A percentile compares a stretch with the other conserved stretches of the same genome.
These are phyloP conservation scores for Galerucella calmariensis DNA, from an alignment of 2,888 invertebrate genomes.

Conservation along the genomic window DNA sequence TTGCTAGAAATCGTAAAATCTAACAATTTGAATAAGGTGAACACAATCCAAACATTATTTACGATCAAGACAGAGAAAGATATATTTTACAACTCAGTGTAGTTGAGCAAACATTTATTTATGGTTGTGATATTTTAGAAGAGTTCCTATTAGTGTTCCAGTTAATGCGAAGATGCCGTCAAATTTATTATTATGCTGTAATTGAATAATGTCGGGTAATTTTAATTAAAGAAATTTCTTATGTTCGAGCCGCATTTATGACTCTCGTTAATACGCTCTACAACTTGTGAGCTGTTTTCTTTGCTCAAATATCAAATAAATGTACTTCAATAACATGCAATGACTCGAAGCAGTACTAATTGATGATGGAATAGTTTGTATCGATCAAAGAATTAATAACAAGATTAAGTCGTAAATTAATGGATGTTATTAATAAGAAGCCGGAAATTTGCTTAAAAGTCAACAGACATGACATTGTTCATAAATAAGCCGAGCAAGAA, in stretches of 20 bases:
- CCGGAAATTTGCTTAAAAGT: background rate
- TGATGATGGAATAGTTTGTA: slow-evolving; percentile 20
- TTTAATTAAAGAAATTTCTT: slow-evolving; percentile 51
- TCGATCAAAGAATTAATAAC: slow-evolving; percentile 13
- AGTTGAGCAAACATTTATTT: slow-evolving; percentile 31
- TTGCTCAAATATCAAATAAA: slow-evolving; percentile 33
- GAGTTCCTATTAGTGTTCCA: slow-evolving; percentile 42
- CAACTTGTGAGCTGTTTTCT: slow-evolving; percentile 37
- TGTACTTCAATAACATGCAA: slow-evolving; percentile 25
- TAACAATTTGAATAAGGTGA: slow-evolving; percentile 21
- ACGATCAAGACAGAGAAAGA: slow-evolving; percentile 3
- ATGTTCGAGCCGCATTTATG: slow-evolving; percentile 42
- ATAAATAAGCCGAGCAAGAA: background rate
- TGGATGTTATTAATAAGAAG: background rate
- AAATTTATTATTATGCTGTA: slow-evolving; percentile 53
- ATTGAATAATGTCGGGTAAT: slow-evolving; percentile 52
- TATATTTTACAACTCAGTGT: slow-evolving; percentile 26
- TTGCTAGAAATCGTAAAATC: slow-evolving; percentile 20
- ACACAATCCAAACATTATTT: slow-evolving; percentile 24
- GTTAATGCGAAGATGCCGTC: slow-evolving; percentile 44
- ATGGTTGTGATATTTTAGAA: slow-evolving; percentile 30
- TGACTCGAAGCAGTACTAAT: slow-evolving; percentile 23
- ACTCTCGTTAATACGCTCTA: slow-evolving; percentile 46
- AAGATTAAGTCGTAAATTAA: slow-evolving; percentile 28
- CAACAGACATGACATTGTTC: background rate